These are phyloP conservation scores for Amaurobius ferox DNA, from an alignment of 2,888 invertebrate genomes.

Conservation along the genomic window DNA sequence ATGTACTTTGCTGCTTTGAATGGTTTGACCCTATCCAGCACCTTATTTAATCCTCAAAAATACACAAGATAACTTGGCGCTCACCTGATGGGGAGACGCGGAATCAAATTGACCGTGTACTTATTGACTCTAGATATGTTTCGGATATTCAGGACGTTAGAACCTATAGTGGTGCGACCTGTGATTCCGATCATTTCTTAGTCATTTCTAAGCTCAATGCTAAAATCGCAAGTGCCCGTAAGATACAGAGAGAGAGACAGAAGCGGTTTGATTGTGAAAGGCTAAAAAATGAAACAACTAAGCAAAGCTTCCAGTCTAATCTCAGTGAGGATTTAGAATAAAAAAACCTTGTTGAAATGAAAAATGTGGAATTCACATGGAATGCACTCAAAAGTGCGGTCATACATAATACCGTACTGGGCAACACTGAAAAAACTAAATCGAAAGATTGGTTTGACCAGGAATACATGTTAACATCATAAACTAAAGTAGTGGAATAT, in stretches of 20 bases:
- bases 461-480: no score
- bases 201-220: no score
- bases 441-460: no score
- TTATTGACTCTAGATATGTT: not conserved
- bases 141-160: not conserved
- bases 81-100: not conserved
- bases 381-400: no score
- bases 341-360: not conserved
- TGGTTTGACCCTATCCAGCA: not conserved
- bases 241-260: no score
- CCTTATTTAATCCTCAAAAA: not conserved
- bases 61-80: not conserved
- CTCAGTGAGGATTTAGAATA: not conserved
- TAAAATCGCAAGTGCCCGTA: no score
- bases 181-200: not conserved
- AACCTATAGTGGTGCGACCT: not conserved
- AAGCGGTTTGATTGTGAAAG: no score
- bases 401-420: no score
- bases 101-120: not conserved
- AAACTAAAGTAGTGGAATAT: no score
- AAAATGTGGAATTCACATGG: no score
- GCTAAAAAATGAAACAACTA: not conserved
- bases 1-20: not conserved
- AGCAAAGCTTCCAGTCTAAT: not conserved
- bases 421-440: no score